These are phyloP conservation scores for Iselma pallidipennis DNA, from an alignment of 2,888 invertebrate species.

Conservation along the genomic window DNA sequence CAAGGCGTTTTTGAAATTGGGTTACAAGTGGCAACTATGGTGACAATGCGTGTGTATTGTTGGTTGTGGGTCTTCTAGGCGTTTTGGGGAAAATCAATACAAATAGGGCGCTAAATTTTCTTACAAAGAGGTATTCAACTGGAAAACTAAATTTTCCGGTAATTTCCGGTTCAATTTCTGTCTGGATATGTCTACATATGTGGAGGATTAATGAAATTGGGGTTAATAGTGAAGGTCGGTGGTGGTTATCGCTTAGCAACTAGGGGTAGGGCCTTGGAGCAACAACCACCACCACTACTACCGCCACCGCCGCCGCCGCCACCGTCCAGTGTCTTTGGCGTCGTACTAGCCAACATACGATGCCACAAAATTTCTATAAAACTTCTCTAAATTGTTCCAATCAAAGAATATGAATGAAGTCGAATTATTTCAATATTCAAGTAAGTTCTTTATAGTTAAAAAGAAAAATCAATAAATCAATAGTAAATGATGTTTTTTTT, in stretches of 20 bases:
- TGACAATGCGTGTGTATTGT: too few relatives aligned
- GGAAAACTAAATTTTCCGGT: too few relatives aligned
- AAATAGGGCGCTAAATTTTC: not conserved
- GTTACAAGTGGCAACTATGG: too few relatives aligned
- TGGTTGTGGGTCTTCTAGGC: too few relatives aligned
- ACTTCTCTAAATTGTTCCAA: slow-evolving; percentile 19
- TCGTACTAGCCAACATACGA: slow-evolving; percentile 15
- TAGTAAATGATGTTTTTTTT: too few relatives aligned
- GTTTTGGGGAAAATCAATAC: not conserved
- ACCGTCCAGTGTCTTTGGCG: slow-evolving; percentile 15
- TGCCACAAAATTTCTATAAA: slow-evolving; percentile 8
- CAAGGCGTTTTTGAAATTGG: slow-evolving; percentile 12
- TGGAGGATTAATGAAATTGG: too few relatives aligned
- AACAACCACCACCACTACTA: slow-evolving; percentile 9
- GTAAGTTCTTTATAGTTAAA: slow-evolving; percentile 58
- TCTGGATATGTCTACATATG: too few relatives aligned
- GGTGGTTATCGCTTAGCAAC: slow-evolving; percentile 16
- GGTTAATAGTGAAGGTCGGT: not conserved
- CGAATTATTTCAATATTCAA: slow-evolving; percentile 83
- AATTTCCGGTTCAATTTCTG: too few relatives aligned
- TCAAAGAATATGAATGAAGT: slow-evolving; percentile 82
- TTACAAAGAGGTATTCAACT: too few relatives aligned
- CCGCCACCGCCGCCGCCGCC: slow-evolving; percentile 13
- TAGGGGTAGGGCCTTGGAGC: not conserved
- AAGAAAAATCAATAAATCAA: not conserved